These are phyloP conservation scores for Pogonomyrmex californicus DNA, from an alignment of 1,140 invertebrate genomes.

Conservation along the genomic window DNA sequence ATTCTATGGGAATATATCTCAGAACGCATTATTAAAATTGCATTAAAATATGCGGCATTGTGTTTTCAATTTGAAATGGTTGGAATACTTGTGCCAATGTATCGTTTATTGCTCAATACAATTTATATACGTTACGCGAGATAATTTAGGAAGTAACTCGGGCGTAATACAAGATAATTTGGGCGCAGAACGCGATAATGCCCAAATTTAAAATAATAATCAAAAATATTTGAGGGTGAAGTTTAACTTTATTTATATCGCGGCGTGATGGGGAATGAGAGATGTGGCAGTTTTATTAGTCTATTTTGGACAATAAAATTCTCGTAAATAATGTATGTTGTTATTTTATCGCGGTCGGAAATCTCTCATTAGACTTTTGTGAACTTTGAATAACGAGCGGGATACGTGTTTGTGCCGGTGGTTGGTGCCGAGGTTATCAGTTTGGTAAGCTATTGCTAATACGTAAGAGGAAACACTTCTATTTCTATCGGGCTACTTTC, in stretches of 20 bases:
- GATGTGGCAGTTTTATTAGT: slow-evolving; percentile 1
- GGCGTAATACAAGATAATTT: slow-evolving; percentile 58
- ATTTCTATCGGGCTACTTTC: background rate
- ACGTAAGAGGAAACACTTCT: background rate
- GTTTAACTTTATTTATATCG: slow-evolving; percentile 30
- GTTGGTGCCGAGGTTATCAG: slow-evolving; percentile 2
- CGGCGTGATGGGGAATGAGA: background rate
- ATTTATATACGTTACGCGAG: slow-evolving; percentile 40
- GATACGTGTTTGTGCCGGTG: slow-evolving; percentile 5
- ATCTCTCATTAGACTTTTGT: slow-evolving; percentile 49
- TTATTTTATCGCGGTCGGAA: slow-evolving; percentile 37
- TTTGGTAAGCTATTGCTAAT: slow-evolving; percentile 16
- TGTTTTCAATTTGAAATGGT: slow-evolving; percentile 29
- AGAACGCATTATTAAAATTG: slow-evolving; percentile 33
- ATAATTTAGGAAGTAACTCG: slow-evolving; percentile 56
- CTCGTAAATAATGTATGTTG: slow-evolving; percentile 31
- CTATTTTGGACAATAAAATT: slow-evolving; percentile 38
- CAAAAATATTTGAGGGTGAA: slow-evolving; percentile 53
- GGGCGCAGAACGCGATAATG: slow-evolving; percentile 37
- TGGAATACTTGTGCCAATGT: slow-evolving; percentile 35
- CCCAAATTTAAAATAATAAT: slow-evolving; percentile 58
- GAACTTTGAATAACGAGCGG: slow-evolving; percentile 45
- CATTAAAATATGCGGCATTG: slow-evolving; percentile 23
- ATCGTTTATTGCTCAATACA: slow-evolving; percentile 54
- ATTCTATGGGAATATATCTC: slow-evolving; percentile 12